Percentiles rank a stretch among this genome's conserved stretches.
Conservation (phyloP, 2,797 vertebrate genomes). For the Peromyscus attwateri region DNA sequence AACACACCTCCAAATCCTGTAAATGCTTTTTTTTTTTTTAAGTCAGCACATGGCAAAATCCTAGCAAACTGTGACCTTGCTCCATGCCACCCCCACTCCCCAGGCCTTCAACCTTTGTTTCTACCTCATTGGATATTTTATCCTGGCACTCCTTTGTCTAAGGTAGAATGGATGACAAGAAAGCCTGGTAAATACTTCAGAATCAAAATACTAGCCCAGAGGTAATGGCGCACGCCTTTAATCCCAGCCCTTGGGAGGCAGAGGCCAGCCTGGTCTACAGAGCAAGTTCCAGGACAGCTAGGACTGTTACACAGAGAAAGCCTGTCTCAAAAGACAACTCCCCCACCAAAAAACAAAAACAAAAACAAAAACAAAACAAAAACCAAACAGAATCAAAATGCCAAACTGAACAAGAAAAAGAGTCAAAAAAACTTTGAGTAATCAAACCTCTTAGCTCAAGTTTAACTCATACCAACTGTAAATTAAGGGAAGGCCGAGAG, state of each 20-base stretch:
- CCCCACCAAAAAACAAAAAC: too few relatives aligned
- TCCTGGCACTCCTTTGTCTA: neutral
- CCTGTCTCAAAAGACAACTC: too few relatives aligned
- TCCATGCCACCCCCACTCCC: neutral
- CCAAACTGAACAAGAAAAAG: neutral
- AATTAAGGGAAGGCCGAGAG: neutral
- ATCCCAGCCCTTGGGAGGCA: too few relatives aligned
- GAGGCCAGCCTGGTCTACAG: too few relatives aligned
- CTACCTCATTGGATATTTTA: constrained; percentile 8
- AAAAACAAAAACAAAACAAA: too few relatives aligned
- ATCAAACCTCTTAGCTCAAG: constrained; percentile 13
- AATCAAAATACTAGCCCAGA: neutral
- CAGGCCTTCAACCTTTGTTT: constrained; percentile 30
- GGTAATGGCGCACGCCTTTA: too few relatives aligned
- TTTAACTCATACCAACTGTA: neutral
- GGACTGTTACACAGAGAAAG: too few relatives aligned
- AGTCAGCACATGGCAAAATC: constrained; percentile 32
- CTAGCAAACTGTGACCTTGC: constrained; percentile 31
- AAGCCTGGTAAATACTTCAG: neutral
- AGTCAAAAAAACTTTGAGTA: neutral
- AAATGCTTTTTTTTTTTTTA: neutral
- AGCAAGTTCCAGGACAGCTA: too few relatives aligned
- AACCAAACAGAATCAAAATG: neutral
- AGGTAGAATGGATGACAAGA: neutral
- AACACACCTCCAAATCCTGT: constrained; percentile 60